phyloP scores from a whole-genome alignment of 2,888 invertebrate genomes.

The Drosophila mulleri region DNA sequence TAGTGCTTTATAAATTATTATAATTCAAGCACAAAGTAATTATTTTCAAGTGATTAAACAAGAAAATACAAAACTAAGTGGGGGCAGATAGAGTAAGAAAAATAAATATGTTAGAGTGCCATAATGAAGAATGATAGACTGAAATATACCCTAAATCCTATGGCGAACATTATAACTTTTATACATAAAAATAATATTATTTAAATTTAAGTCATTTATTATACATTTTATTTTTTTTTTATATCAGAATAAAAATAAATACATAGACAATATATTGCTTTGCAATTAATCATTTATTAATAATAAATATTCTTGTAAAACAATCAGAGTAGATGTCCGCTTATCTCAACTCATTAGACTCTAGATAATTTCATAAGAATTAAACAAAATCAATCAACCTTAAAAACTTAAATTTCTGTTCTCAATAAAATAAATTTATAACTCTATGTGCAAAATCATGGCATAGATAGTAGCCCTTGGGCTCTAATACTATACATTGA shows the following conservation, averaged over 20 bases:
- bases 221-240: too few relatives aligned
- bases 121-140: too few relatives aligned
- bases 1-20: neutral
- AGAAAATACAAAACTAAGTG: neutral
- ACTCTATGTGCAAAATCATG: too few relatives aligned
- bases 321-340: neutral
- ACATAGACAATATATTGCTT: too few relatives aligned
- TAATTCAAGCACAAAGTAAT: neutral
- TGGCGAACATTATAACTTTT: too few relatives aligned
- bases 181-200: too few relatives aligned
- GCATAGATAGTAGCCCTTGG: neutral
- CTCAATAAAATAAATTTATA: neutral
- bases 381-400: neutral
- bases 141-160: too few relatives aligned
- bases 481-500: neutral
- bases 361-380: neutral
- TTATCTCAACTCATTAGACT: neutral
- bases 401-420: neutral
- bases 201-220: too few relatives aligned
- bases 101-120: neutral
- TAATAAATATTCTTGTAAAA: too few relatives aligned
- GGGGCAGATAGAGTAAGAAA: neutral
- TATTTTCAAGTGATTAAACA: neutral
- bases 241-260: too few relatives aligned
- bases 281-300: too few relatives aligned